Evolutionary conservation across 2,888 invertebrate genomes (phyloP), one percentile per base, ranked within the genome.

Genomic region (Belgica antarctica): DNA sequence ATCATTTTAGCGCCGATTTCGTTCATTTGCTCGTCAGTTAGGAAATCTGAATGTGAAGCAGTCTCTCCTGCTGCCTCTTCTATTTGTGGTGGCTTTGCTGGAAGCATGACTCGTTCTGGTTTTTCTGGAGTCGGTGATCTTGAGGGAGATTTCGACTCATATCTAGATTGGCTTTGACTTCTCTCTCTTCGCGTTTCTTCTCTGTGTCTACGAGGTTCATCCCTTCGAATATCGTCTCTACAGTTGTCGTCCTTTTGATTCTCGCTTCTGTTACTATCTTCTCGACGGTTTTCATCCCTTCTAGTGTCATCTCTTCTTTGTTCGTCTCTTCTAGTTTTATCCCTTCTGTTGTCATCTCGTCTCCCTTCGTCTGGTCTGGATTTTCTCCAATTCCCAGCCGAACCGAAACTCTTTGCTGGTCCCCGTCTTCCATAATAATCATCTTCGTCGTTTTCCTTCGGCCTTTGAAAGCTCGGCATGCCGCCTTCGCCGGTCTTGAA

Each of bases 401-500:
- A 25, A 24, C 41, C 41, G 27, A 47, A 24, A 41, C 62, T 62
- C 71, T n/a, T 71, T 24, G 3, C 8, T 71, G 19, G 17, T 31
- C 27, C 46, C 62, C 71, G 73, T 69, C 27, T 57, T 71, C 28
- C n/a, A 24, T 22, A 47, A n/a, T n/a, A n/a, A 17, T 71, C 63
- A 7, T 71, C 70, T 62, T 74, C 75, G 63, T 75, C 76, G 71
- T 84, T 82, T 36, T 81, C 79, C 19, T 75, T 73, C 7, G 80
- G 80, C 72, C 76, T 79, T 71, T 75, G 75, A 71, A 80, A 81
- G 5, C 74, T 78, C 0, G 96, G 96, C 71, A 96, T 77, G 1
- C 96, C 96, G 68, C 85, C 85, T 0, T 96, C 96, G 57, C 93
- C 94, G 78, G 89, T 83, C 82, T 89, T 94, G 94, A 95, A 96